Percentiles rank a stretch among this genome's conserved stretches.
Evolutionary conservation across 2,797 vertebrate species (phyloP).

Genomic region (Pagetopsis macropterus): DNA sequence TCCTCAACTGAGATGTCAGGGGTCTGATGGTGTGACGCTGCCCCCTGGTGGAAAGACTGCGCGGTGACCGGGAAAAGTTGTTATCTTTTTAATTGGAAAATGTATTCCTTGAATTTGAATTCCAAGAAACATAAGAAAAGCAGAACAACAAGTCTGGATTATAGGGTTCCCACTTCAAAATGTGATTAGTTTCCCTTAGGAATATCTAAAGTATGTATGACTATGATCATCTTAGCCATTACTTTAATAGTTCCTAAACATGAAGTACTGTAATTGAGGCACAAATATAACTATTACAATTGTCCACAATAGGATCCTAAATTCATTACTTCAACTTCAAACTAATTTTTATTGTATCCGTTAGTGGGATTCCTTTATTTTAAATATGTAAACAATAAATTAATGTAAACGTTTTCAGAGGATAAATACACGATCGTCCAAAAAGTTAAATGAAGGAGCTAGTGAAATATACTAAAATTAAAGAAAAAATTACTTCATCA

Average conservation of each 20-base stretch:
- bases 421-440: too few species aligned
- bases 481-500: too few species aligned
- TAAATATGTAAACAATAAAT: too few species aligned
- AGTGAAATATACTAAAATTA: too few species aligned
- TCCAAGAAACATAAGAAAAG: slow-evolving; percentile 22
- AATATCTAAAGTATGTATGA: background rate
- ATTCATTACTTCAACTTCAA: too few species aligned
- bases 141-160: background rate
- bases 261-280: background rate
- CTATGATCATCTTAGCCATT: background rate
- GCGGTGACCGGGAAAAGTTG: background rate
- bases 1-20: slow-evolving; percentile 14
- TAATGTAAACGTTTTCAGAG: too few species aligned
- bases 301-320: too few species aligned
- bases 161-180: background rate
- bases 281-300: background rate
- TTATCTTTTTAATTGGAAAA: background rate
- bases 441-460: too few species aligned
- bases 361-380: background rate
- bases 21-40: background rate
- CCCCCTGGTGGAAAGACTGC: slow-evolving; percentile 56
- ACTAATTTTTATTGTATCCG: background rate
- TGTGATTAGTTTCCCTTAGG: background rate
- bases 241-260: background rate
- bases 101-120: slow-evolving; percentile 37